phyloP scores from a whole-genome alignment of 2,888 invertebrate species.

The Philaethria dido region DNA sequence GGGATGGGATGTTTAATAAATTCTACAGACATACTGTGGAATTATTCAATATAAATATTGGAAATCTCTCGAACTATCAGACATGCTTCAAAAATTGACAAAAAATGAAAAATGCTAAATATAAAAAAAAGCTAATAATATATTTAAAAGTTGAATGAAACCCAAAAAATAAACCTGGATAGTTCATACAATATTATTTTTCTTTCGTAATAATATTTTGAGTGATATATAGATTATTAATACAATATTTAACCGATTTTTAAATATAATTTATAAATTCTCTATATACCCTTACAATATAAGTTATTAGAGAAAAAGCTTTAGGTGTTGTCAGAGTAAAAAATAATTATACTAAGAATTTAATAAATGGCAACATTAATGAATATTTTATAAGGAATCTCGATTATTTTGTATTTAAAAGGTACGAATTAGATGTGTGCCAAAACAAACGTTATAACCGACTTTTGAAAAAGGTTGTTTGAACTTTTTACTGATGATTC shows the following conservation, averaged over 20 bases:
- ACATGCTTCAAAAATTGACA: too few species aligned
- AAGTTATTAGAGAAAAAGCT: not conserved
- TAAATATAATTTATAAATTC: not conserved
- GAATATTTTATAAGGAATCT: not conserved
- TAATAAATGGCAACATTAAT: conserved; percentile 8
- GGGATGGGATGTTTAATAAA: too few species aligned
- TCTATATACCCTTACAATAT: not conserved
- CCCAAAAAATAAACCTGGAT: not conserved
- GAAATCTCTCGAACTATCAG: too few species aligned
- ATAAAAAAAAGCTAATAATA: not conserved
- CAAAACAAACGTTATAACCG: not conserved
- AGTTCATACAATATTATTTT: not conserved
- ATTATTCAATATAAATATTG: too few species aligned
- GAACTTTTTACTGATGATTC: too few species aligned
- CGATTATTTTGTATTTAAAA: not conserved
- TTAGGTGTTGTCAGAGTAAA: not conserved
- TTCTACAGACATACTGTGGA: too few species aligned
- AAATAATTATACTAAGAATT: conserved; percentile 6
- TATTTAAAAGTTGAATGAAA: not conserved
- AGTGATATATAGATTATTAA: conserved; percentile 9
- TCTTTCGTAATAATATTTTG: not conserved
- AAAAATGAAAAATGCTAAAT: too few species aligned
- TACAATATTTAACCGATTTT: not conserved
- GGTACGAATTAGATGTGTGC: conserved; percentile 8
- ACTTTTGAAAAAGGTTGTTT: too few species aligned